Evolutionary conservation across 2,888 invertebrate species (phyloP), one percentile per base, ranked within the genome.

Genomic region (Eupithecia dodoneata): DNA sequence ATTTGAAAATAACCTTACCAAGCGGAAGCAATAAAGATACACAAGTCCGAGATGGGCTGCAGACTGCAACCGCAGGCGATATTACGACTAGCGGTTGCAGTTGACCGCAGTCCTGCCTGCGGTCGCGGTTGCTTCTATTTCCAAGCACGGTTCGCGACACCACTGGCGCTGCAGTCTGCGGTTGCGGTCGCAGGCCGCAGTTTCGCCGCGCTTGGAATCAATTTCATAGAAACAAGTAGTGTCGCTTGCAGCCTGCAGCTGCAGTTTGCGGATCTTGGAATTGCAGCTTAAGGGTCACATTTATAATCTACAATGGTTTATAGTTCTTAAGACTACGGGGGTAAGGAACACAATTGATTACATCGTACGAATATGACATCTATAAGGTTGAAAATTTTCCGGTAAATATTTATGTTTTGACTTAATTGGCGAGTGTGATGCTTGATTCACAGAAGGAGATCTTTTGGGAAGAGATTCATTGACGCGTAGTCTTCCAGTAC

Each of bases 381-480:
- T 65, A 79, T 74, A 44, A 72, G 10, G 9, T 47, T 47, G 47
- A 47, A 66, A 59, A 18, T 59, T 44, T 2, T 30, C 71, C n/a
- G 55, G 67, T 49, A 44, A 73, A 75, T 75, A 75, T 73, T 76
- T 42, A 78, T 45, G 70, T 76, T 59, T 69, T 76, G 75, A 79
- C 71, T 75, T 73, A 30, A 66, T 42, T 65, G 15, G 71, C 10
- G 59, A 63, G 52, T 66, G 9, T 15, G 75, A 30, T 66, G 42
- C 13, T 45, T 66, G 55, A 71, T 87, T 96, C 94, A 96, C 88
- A 96, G 94, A 47, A 96, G 90, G 82, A 97, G 94, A 74, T 97
- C 97, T 88, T 96, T 96, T 3, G 98, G 98, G 91, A 98, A 98
- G 80, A 98, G 96, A 85, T 97, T 97, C 97, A 98, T 97, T 67